phyloP scores from a whole-genome alignment of 2,113 vertebrate species.

The Lonchura striata region DNA sequence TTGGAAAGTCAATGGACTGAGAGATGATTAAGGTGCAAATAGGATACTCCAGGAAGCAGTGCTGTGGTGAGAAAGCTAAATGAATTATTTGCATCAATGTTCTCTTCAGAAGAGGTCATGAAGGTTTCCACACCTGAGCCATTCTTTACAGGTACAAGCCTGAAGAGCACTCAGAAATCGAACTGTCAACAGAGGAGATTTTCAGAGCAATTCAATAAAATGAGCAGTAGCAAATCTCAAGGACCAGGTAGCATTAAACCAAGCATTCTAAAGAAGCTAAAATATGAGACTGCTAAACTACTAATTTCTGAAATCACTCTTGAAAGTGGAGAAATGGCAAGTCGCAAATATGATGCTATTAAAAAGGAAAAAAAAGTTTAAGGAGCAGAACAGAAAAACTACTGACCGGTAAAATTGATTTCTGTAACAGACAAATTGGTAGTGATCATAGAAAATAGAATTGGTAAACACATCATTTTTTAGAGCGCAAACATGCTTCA shows the following conservation, averaged over 20 bases:
- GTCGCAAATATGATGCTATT: background rate
- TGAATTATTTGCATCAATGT: conserved; percentile 30
- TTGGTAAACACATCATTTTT: conserved; percentile 50
- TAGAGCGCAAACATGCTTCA: conserved; percentile 8
- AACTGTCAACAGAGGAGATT: conserved; percentile 10
- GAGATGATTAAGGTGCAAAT: conserved; percentile 53
- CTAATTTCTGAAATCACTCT: conserved; percentile 47
- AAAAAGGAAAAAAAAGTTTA: background rate
- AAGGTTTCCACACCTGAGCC: conserved; percentile 6
- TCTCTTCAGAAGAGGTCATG: conserved; percentile 9
- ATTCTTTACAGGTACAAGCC: background rate
- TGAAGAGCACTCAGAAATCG: background rate
- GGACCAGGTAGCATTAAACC: conserved; percentile 32
- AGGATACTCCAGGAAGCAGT: conserved; percentile 18
- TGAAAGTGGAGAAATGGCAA: conserved; percentile 21
- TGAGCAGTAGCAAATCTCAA: conserved; percentile 14
- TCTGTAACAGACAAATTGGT: conserved; percentile 41
- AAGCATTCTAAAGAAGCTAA: conserved; percentile 36
- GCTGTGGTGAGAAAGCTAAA: background rate
- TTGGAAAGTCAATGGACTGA: conserved; percentile 38
- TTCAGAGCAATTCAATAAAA: conserved; percentile 38
- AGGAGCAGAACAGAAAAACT: conserved; percentile 17
- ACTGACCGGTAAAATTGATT: conserved; percentile 60
- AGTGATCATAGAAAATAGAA: conserved; percentile 32
- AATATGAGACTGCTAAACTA: conserved; percentile 19